Base-by-base conservation (phyloP, 2,113 vertebrate genomes). In the Dipodomys spectabilis region DNA sequence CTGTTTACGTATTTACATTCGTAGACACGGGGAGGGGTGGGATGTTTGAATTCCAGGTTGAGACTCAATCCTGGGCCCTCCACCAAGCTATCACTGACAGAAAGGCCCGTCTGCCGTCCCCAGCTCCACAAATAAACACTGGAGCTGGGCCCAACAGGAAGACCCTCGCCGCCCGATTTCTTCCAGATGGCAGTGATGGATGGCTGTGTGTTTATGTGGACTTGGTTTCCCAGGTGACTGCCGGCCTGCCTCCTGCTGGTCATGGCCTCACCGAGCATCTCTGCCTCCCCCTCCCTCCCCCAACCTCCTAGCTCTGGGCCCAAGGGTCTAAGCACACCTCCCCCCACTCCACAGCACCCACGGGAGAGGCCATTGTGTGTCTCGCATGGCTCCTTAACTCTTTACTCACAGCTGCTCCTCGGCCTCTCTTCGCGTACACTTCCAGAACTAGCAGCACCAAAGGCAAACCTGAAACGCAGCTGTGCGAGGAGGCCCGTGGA, bases 121-220 rank as follows among this genome's bases (percentile, higher is more conserved):
- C 98, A 98, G 98, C 98, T 98, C 98, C 97, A 98, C 98, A 99
- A 99, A 99, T 99, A 99, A 99, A 99, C 98, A 98, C 68, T 88
- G 97, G 97, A 98, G 98, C 98, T 97, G 98, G 98, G 97, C 97
- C 97, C 97, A 96, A 97, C 98, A 97, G 98, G 98, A 98, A 98
- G 97, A 98, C 98, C 97, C 97, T 98, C 97, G 97, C 95, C 88
- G 92, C 95, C 97, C 98, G 98, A 99, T 99, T 98, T 98, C 97
- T 99, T 99, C 99, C 99, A 99, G 99, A 99, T 99, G 99, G 98
- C 99, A 99, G 98, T 98, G 96, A 99, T 98, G 98, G 98, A 99
- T 99, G 98, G 98, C 97, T 97, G 98, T 98, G 98, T 99, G 97
- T 98, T 99, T 98, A 98, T 99, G 97, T 98, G 98, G 98, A 98